phyloP scores from a whole-genome alignment of 2,888 invertebrate genomes.

The Venusia cambrica region DNA sequence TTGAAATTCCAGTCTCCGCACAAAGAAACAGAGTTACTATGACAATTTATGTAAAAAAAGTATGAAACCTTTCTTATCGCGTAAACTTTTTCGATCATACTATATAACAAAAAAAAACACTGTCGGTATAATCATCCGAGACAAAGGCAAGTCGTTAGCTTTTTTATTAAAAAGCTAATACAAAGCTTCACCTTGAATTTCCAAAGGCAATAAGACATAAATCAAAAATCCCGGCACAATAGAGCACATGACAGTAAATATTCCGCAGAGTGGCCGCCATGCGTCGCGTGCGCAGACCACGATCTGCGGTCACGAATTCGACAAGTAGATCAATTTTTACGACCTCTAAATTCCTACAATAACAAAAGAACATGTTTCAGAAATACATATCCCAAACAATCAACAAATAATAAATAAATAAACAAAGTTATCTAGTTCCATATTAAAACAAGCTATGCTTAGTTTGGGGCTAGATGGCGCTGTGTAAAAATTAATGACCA shows the following conservation, averaged over 20 bases:
- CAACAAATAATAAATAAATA: conserved; percentile 13
- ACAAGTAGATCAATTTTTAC: conserved; percentile 61
- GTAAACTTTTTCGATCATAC: too few species aligned
- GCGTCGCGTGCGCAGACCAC: conserved; percentile 68
- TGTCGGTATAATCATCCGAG: too few species aligned
- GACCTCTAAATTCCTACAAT: conserved; percentile 51
- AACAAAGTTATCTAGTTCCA: too few species aligned
- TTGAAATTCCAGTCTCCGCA: too few species aligned
- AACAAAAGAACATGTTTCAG: conserved; percentile 34
- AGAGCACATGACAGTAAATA: conserved; percentile 64
- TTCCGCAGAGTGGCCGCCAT: conserved; percentile 58
- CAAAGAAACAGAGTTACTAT: too few species aligned
- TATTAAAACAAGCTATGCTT: too few species aligned
- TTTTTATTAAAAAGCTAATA: conserved; percentile 17
- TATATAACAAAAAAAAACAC: too few species aligned
- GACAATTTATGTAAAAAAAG: too few species aligned
- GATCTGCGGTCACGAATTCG: conserved; percentile 63
- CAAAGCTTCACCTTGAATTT: conserved; percentile 58
- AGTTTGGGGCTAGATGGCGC: too few species aligned
- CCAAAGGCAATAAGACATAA: conserved; percentile 55
- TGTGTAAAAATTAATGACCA: too few species aligned
- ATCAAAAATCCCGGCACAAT: conserved; percentile 70
- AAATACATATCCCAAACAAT: conserved; percentile 23
- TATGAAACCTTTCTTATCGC: too few species aligned
- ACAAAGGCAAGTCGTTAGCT: neutral